These are phyloP conservation scores for Odontomyia ornata DNA, from an alignment of 2,888 invertebrate species.

Conservation along the genomic window DNA sequence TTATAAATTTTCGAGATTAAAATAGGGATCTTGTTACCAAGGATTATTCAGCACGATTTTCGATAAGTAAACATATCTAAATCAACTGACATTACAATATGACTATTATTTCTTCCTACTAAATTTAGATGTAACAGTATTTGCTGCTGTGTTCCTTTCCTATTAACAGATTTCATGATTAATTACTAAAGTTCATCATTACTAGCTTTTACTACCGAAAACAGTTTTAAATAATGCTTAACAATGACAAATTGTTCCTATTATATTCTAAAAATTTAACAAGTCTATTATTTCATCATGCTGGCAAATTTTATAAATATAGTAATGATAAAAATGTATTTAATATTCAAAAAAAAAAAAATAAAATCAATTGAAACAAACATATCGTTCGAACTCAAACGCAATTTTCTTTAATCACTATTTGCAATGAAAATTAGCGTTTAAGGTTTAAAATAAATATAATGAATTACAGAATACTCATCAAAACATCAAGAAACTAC, in stretches of 20 bases:
- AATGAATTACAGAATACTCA: neutral
- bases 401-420: neutral
- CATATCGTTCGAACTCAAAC: neutral
- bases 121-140: too few relatives aligned
- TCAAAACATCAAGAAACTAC: neutral
- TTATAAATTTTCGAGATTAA: too few relatives aligned
- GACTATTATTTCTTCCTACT: too few relatives aligned
- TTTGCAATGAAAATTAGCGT: neutral
- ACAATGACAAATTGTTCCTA: conserved; percentile 46
- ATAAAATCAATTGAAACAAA: neutral
- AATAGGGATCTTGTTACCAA: too few relatives aligned
- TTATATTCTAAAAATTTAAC: conserved; percentile 32
- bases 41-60: too few relatives aligned
- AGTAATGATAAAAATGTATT: neutral
- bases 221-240: conserved; percentile 42
- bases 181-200: too few relatives aligned
- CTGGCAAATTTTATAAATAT: neutral
- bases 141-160: too few relatives aligned
- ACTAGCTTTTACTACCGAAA: too few relatives aligned
- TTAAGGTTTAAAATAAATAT: neutral
- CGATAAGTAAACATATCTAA: too few relatives aligned
- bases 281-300: conserved; percentile 1
- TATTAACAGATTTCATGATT: too few relatives aligned
- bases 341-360: neutral
- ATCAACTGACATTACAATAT: too few relatives aligned